phyloP scores from a whole-genome alignment of 2,888 invertebrate species.

The Osmoderma eremita region DNA sequence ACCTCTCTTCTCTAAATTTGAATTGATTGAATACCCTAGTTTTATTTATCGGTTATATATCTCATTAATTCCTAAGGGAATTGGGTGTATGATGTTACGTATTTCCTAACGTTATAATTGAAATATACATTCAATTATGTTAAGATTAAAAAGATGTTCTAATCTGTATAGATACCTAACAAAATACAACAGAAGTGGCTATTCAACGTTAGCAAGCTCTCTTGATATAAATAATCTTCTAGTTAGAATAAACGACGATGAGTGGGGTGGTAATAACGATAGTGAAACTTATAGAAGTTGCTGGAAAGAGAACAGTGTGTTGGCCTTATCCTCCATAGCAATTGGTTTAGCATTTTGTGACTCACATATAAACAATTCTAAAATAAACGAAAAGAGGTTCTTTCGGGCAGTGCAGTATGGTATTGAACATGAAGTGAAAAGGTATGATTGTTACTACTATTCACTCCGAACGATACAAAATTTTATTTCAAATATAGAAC shows the following conservation, averaged over 20 bases:
- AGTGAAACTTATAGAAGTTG: neutral
- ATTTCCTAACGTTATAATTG: neutral
- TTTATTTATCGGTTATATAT: neutral
- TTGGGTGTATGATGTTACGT: neutral
- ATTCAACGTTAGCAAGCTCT: neutral
- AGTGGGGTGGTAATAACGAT: no score
- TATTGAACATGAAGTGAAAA: slow-evolving; percentile 64
- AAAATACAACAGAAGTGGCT: slow-evolving; percentile 2
- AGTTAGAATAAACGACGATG: neutral
- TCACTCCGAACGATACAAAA: neutral
- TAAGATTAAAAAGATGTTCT: slow-evolving; percentile 7
- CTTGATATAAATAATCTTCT: neutral
- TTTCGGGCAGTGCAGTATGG: slow-evolving; percentile 67
- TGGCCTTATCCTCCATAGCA: slow-evolving; percentile 27
- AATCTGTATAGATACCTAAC: neutral
- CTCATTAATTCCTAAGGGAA: neutral
- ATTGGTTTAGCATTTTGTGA: slow-evolving; percentile 54
- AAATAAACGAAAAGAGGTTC: slow-evolving; percentile 63
- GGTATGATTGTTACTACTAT: slow-evolving; percentile 55
- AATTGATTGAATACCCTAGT: neutral
- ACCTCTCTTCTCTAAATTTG: slow-evolving; percentile 4
- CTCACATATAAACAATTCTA: slow-evolving; percentile 47
- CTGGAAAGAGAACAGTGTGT: slow-evolving; percentile 12
- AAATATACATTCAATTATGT: slow-evolving; percentile 1
- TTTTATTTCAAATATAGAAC: slow-evolving; percentile 51